Percentiles rank a stretch among this genome's conserved stretches.
Conservation (phyloP, 2,797 vertebrate genomes). For the Cichlasoma orientale region DNA sequence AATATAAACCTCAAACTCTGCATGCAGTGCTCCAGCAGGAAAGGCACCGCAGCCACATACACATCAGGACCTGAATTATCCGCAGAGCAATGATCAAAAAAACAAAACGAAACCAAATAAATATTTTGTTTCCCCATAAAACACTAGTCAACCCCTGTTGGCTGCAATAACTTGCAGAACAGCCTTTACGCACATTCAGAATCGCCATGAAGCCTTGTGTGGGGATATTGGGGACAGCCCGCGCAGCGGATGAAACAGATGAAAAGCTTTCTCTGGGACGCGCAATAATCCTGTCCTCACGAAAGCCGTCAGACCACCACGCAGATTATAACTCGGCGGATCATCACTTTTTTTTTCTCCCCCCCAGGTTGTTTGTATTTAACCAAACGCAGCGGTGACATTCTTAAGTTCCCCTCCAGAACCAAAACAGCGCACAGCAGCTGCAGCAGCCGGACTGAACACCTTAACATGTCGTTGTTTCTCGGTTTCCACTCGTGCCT, state of each 20-base stretch:
- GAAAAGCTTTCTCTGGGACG: slow-evolving; percentile 60
- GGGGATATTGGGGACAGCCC: slow-evolving; percentile 39
- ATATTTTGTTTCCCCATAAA: slow-evolving; percentile 11
- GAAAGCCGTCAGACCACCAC: slow-evolving; percentile 45
- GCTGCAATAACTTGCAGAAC: slow-evolving; percentile 26
- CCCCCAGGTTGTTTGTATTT: background rate
- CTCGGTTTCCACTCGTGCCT: slow-evolving; percentile 3
- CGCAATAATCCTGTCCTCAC: slow-evolving; percentile 63
- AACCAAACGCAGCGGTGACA: slow-evolving; percentile 1
- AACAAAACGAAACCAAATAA: background rate
- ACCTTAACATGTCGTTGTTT: background rate
- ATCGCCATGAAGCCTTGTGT: slow-evolving; percentile 27
- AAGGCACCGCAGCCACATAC: background rate
- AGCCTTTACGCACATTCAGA: slow-evolving; percentile 44
- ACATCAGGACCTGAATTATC: background rate
- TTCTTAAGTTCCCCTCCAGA: background rate
- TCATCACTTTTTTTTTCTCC: slow-evolving; percentile 14
- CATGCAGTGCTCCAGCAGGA: slow-evolving; percentile 6
- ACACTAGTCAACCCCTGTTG: background rate
- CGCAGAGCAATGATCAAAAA: background rate
- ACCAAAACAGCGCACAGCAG: slow-evolving; percentile 6
- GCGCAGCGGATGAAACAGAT: slow-evolving; percentile 57
- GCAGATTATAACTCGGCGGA: slow-evolving; percentile 35
- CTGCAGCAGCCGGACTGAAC: background rate
- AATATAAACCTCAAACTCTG: background rate